phyloP scores from a whole-genome alignment of 2,888 invertebrate species.

The Phasia obesa region DNA sequence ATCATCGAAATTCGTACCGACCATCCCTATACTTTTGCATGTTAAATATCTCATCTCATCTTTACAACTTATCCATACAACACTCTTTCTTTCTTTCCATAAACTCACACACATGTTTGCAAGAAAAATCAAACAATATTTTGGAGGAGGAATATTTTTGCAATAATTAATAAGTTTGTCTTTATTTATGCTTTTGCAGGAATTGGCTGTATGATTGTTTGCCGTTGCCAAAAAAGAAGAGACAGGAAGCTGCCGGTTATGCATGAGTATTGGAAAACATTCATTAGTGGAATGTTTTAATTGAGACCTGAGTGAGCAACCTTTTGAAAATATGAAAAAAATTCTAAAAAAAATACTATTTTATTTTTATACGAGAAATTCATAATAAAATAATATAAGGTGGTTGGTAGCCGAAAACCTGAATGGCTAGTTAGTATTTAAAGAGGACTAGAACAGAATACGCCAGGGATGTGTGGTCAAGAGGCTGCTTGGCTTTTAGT shows the following conservation, averaged over 20 bases:
- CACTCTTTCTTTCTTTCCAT: background rate
- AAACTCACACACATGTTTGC: background rate
- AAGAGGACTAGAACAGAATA: no score
- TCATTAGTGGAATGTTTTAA: constrained; percentile 36
- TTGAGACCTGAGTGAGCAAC: constrained; percentile 19
- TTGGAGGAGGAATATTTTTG: constrained; percentile 62
- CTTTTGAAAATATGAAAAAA: background rate
- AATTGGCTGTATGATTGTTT: constrained; percentile 41
- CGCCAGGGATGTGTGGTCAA: no score
- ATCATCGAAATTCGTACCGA: no score
- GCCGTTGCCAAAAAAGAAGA: constrained; percentile 26
- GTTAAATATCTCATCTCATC: no score
- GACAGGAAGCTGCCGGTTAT: constrained; percentile 9
- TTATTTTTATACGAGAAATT: no score
- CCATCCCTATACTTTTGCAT: background rate
- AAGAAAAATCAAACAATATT: background rate
- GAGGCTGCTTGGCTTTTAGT: no score
- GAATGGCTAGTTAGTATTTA: no score
- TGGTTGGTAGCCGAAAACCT: no score
- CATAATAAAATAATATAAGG: no score
- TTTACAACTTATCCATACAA: background rate
- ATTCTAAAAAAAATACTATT: no score
- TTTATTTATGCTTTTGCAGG: constrained; percentile 37
- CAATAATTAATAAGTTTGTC: constrained; percentile 66
- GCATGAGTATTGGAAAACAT: constrained; percentile 44